phyloP scores from a whole-genome alignment of 1,140 invertebrate species.

The Asobara japonica region DNA sequence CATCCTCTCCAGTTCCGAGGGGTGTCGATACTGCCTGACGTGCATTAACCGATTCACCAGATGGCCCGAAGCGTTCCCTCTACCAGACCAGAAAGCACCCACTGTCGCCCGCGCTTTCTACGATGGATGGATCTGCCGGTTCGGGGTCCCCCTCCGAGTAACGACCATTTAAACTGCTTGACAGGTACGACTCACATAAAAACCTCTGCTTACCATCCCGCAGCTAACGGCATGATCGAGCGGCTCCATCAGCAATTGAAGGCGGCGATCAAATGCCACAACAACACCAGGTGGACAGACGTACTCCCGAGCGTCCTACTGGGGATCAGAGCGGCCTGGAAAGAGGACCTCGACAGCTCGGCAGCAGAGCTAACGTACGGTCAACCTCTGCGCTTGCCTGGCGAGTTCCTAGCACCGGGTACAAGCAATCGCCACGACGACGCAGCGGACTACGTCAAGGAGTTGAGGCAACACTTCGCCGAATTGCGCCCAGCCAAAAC shows the following conservation, averaged over 20 bases:
- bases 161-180: too few species aligned
- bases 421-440: too few species aligned
- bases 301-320: slow-evolving; percentile 55
- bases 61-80: slow-evolving; percentile 51
- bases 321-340: slow-evolving; percentile 49
- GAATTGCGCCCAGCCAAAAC: too few species aligned
- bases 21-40: too few species aligned
- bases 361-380: slow-evolving; percentile 52
- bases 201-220: slow-evolving; percentile 53
- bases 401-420: slow-evolving; percentile 36
- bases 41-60: slow-evolving; percentile 46
- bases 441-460: too few species aligned
- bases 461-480: too few species aligned
- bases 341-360: slow-evolving; percentile 50
- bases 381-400: slow-evolving; percentile 40
- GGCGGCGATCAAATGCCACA: slow-evolving; percentile 39
- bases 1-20: too few species aligned
- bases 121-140: slow-evolving; percentile 51
- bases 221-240: slow-evolving; percentile 47
- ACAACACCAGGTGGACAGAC: slow-evolving; percentile 45
- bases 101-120: slow-evolving; percentile 48
- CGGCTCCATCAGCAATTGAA: slow-evolving; percentile 42
- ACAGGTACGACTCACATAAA: too few species aligned
- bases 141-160: slow-evolving; percentile 50
- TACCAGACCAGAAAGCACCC: slow-evolving; percentile 46